These are phyloP conservation scores for Peromyscus leucopus DNA, from an alignment of 2,113 vertebrate genomes.

Conservation along the genomic window DNA sequence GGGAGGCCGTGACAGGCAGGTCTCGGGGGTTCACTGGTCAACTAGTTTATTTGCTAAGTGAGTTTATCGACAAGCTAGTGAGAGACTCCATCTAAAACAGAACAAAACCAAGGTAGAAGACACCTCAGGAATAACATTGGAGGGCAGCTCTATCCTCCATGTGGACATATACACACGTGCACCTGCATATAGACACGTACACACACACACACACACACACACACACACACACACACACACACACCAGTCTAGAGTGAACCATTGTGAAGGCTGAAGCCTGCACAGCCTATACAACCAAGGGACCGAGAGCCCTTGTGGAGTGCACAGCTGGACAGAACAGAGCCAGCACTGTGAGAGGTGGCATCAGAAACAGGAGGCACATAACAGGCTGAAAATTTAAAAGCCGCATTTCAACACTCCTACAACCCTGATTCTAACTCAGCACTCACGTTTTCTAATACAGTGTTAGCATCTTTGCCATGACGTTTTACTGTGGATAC, in stretches of 20 bases:
- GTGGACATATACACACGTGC: too few relatives aligned
- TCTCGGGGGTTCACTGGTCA: background rate
- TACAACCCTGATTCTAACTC: background rate
- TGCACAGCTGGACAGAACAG: background rate
- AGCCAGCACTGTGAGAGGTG: background rate
- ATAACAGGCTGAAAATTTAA: background rate
- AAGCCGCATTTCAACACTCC: background rate
- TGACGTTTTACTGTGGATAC: background rate
- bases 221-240: background rate
- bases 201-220: too few relatives aligned
- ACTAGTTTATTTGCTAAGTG: background rate
- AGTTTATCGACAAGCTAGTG: background rate
- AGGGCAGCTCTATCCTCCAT: background rate
- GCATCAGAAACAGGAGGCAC: background rate
- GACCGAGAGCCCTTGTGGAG: background rate
- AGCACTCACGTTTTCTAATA: background rate
- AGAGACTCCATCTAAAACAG: background rate
- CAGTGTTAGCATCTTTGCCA: background rate
- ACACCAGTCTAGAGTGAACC: background rate
- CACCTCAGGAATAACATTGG: background rate
- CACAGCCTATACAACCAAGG: background rate
- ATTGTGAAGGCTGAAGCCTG: accelerated
- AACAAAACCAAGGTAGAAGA: background rate
- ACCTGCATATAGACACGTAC: background rate
- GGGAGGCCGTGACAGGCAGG: background rate